Evolutionary conservation across 2,888 invertebrate genomes (phyloP).

Genomic region (Apantesis nais): DNA sequence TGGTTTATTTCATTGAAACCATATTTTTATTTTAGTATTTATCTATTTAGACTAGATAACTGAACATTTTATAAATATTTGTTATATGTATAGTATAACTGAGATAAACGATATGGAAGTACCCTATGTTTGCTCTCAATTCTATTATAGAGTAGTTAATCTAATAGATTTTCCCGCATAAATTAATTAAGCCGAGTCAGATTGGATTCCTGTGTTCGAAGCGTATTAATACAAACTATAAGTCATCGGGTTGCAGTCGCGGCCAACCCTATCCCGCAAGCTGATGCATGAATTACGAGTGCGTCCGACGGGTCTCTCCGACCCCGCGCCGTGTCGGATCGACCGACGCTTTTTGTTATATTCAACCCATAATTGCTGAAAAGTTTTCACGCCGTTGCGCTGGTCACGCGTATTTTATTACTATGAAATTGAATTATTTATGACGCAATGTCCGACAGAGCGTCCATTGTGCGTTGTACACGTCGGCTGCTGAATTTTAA

Average conservation of each 20-base stretch:
- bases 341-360: constrained; percentile 81
- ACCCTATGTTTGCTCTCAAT: constrained; percentile 27
- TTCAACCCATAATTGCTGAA: constrained; percentile 84
- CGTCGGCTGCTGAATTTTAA: constrained; percentile 81
- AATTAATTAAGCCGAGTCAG: constrained; percentile 74
- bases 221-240: constrained; percentile 80
- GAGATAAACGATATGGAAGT: not conserved
- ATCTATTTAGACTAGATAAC: not conserved
- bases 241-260: constrained; percentile 76
- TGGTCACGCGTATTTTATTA: constrained; percentile 85
- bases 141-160: constrained; percentile 44
- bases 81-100: not conserved
- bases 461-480: constrained; percentile 74
- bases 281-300: constrained; percentile 80
- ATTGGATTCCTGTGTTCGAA: constrained; percentile 75
- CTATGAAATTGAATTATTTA: constrained; percentile 86
- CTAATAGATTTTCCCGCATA: constrained; percentile 52
- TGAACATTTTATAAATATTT: not conserved
- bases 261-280: constrained; percentile 79
- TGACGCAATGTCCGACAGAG: constrained; percentile 72
- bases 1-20: not conserved
- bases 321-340: constrained; percentile 62
- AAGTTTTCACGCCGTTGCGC: constrained; percentile 83
- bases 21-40: not conserved
- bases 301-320: constrained; percentile 61